Evolutionary conservation across 1,140 invertebrate genomes (phyloP).

Genomic region (Piezodorus guildinii): DNA sequence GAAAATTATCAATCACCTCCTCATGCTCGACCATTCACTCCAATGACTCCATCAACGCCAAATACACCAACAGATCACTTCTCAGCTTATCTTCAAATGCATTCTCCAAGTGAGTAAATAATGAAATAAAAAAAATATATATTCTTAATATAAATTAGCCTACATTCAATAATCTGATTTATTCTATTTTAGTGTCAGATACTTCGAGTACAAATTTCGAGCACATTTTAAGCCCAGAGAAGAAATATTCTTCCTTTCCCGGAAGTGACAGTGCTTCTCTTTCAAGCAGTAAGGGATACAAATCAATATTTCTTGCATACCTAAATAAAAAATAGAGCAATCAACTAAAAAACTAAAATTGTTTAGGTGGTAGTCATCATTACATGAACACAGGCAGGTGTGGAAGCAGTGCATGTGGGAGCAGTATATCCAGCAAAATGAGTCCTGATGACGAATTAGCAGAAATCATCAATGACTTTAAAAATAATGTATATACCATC

Average conservation of each 20-base stretch:
- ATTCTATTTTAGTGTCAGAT: slow-evolving; percentile 10
- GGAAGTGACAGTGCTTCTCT: slow-evolving; percentile 18
- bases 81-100: slow-evolving; percentile 42
- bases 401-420: slow-evolving; percentile 17
- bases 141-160: too few species aligned
- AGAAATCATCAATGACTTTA: slow-evolving; percentile 80
- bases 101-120: slow-evolving; percentile 34
- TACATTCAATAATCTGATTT: background rate
- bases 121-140: background rate
- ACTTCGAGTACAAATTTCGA: slow-evolving; percentile 14
- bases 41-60: slow-evolving; percentile 27
- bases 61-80: slow-evolving; percentile 31
- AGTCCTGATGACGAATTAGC: slow-evolving; percentile 60
- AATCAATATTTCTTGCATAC: background rate
- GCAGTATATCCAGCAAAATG: slow-evolving; percentile 23
- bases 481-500: slow-evolving; percentile 76
- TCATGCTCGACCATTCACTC: slow-evolving; percentile 23
- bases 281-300: slow-evolving; percentile 18
- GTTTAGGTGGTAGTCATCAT: slow-evolving; percentile 21
- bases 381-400: slow-evolving; percentile 22
- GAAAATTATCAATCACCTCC: slow-evolving; percentile 37
- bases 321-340: background rate
- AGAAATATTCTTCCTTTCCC: slow-evolving; percentile 20
- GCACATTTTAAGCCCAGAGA: slow-evolving; percentile 16
- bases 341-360: background rate